Evolutionary conservation across 2,113 vertebrate species (phyloP), one percentile per base, ranked within the genome.

Genomic region (Elachura formosa): DNA sequence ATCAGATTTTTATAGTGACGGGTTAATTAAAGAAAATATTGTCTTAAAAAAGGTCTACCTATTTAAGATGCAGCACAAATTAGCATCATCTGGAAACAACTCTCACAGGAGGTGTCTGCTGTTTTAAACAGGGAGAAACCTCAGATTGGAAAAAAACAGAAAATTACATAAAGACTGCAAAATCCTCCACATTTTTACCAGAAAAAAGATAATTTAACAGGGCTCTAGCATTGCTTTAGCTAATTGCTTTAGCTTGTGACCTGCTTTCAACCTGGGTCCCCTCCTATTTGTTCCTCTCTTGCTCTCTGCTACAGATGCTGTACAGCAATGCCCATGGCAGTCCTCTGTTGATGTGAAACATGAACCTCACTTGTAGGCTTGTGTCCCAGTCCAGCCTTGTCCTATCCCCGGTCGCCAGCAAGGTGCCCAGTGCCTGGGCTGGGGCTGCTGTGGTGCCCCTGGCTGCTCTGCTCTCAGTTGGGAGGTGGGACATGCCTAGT

Each of bases 381-480:
- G 5, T 48, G 38, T 75, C 56, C 22, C 17, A 33, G 29, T 31
- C 10, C 51, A 64, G 17, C 9, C 24, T 61, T 52, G 18, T 43
- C 22, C 49, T 22, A 34, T 25, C 16, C 41, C 36, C 17, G 34
- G 0, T 14, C 7, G 15, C 45, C 51, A 67, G 21, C 2, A 17
- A 41, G 14, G 24, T n/a, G 9, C 15, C n/a, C 6, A 0, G 4
- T 67, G 55, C 15, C n/a, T 9, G 12, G 19, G 5, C 11, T 74
- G 61, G 5, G 25, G 34, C 33, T 63, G 24, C 13, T 1, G 3
- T 0, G 0, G 19, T 36, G 8, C 1, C 7, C 5, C 34, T 1
- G 1, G 4, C 13, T 77, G 25, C 11, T 31, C 38, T 58, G 46
- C 5, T 79, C 23, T 38, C 36, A 28, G 5, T 15, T 3, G 1